phyloP scores from a whole-genome alignment of 2,888 invertebrate genomes.

The Acrocyrtus sp. region DNA sequence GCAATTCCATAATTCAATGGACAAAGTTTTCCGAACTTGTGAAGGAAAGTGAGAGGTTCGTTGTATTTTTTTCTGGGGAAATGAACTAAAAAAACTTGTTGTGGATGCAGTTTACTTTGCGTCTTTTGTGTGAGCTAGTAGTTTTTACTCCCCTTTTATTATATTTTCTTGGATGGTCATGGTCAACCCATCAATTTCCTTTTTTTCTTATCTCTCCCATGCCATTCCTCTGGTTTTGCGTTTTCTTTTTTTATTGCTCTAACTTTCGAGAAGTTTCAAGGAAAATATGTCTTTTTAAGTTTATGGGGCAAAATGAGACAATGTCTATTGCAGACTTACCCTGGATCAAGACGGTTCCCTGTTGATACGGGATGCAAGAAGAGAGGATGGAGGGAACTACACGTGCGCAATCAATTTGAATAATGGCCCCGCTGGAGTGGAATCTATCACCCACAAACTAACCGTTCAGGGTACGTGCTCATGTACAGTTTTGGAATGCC shows the following conservation, averaged over 20 bases:
- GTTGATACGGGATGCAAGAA: slow-evolving; percentile 63
- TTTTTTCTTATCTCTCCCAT: slow-evolving; percentile 21
- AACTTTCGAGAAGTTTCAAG: background rate
- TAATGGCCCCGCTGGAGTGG: slow-evolving; percentile 67
- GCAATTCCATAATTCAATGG: slow-evolving; percentile 57
- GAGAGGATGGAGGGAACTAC: slow-evolving; percentile 71
- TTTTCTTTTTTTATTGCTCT: background rate
- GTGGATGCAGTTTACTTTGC: background rate
- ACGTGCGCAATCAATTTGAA: slow-evolving; percentile 70
- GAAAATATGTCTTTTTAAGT: background rate
- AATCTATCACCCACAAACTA: slow-evolving; percentile 70
- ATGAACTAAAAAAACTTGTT: background rate
- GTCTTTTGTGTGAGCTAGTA: background rate
- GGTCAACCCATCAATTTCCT: slow-evolving; percentile 16
- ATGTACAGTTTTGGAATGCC: background rate
- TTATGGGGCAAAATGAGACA: slow-evolving; percentile 4
- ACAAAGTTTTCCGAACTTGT: slow-evolving; percentile 49
- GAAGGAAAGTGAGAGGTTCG: slow-evolving; percentile 56
- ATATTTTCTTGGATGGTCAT: background rate
- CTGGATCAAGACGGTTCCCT: slow-evolving; percentile 68
- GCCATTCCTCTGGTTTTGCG: background rate
- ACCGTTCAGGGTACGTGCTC: slow-evolving; percentile 69
- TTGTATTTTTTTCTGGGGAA: background rate
- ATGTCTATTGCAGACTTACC: too few species aligned
- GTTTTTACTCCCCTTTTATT: too few species aligned